phyloP scores from a whole-genome alignment of 2,797 vertebrate genomes.

The Melanotaenia boesemani region DNA sequence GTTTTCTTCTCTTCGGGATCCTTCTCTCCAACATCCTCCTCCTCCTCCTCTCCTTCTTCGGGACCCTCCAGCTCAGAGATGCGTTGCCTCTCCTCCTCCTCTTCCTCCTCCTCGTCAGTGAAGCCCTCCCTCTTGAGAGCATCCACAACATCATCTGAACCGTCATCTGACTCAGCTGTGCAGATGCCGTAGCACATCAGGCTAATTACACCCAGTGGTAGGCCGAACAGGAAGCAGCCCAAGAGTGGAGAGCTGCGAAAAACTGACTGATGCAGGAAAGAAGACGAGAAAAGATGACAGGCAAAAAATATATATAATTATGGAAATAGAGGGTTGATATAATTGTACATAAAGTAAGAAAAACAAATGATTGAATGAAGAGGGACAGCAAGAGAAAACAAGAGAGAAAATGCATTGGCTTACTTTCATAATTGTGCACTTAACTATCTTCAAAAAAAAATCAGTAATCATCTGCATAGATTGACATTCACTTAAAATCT shows the following conservation, averaged over 20 bases:
- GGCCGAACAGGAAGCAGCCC: conserved; percentile 97
- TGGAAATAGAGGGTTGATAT: conserved; percentile 1
- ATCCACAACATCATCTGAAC: conserved; percentile 83
- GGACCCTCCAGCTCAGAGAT: conserved; percentile 68
- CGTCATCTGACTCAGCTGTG: conserved; percentile 91
- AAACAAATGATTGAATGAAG: conserved; percentile 4
- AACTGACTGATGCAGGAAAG: conserved; percentile 86
- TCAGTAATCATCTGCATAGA: conserved; percentile 1
- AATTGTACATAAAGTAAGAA: background rate
- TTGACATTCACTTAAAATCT: background rate
- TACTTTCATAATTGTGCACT: conserved; percentile 6
- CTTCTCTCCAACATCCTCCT: conserved; percentile 82
- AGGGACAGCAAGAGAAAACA: background rate
- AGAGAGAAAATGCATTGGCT: conserved; percentile 10
- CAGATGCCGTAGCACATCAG: conserved; percentile 99
- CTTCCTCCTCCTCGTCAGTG: conserved; percentile 84
- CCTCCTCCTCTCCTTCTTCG: conserved; percentile 71
- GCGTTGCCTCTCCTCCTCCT: conserved; percentile 64
- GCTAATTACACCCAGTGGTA: conserved; percentile 97
- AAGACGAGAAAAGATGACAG: conserved; percentile 26
- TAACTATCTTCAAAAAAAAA: background rate
- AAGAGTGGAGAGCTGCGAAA: conserved; percentile 96
- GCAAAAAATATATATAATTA: background rate
- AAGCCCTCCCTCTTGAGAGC: conserved; percentile 84
- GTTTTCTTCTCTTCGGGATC: conserved; percentile 90